Percentiles rank a stretch among this genome's conserved stretches.
These are phyloP conservation scores for Bujurquina vittata DNA, from an alignment of 2,113 vertebrate species.

Conservation along the genomic window DNA sequence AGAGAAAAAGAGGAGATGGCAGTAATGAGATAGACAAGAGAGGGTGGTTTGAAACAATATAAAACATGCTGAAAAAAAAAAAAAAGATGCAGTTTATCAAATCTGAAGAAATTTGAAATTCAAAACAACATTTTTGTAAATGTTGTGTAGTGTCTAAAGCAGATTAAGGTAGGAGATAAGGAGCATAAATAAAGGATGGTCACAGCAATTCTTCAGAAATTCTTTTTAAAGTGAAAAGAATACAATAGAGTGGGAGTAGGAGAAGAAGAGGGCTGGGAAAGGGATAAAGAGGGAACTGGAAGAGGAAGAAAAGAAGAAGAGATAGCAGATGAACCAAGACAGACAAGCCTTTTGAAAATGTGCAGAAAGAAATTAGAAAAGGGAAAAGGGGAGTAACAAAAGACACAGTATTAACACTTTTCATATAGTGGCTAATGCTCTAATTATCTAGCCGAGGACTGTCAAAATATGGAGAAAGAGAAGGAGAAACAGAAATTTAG, in stretches of 20 bases:
- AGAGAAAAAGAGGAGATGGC: constrained; percentile 14
- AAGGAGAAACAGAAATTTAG: constrained; percentile 23
- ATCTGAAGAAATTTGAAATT: constrained; percentile 25
- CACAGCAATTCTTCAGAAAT: constrained; percentile 14
- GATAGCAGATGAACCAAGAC: constrained; percentile 26
- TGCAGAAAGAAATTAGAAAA: constrained; percentile 53
- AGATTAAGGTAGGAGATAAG: constrained; percentile 11
- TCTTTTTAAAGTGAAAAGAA: constrained; percentile 25
- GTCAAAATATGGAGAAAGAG: constrained; percentile 36
- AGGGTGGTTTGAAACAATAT: neutral
- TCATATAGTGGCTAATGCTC: constrained; percentile 48
- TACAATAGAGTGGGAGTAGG: constrained; percentile 16
- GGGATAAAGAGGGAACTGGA: constrained; percentile 11
- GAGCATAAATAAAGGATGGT: constrained; percentile 3
- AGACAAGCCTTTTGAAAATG: constrained; percentile 46
- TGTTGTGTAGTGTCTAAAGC: constrained; percentile 8
- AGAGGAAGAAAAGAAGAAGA: constrained; percentile 26
- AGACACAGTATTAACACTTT: constrained; percentile 52
- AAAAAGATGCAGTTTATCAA: constrained; percentile 24
- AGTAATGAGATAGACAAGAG: constrained; percentile 46
- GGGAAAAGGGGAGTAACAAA: constrained; percentile 48
- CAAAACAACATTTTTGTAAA: constrained; percentile 14
- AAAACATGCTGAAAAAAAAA: neutral
- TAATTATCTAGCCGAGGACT: constrained; percentile 63
- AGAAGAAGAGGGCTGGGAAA: constrained; percentile 1